Conservation (phyloP, 2,888 invertebrate species). For the Phlogophora meticulosa region DNA sequence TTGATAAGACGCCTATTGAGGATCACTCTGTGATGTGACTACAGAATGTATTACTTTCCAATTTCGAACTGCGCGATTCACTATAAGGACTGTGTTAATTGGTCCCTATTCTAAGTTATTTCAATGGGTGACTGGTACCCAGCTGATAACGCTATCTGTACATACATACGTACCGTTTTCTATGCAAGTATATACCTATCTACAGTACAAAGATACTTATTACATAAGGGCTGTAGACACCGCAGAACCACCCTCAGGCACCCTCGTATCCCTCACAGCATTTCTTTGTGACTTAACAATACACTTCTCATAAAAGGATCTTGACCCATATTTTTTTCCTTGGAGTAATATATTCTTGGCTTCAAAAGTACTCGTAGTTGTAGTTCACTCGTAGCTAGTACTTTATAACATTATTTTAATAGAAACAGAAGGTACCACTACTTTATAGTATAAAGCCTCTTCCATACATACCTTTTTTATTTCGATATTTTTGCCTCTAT, state of each 20-base stretch:
- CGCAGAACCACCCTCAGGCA: slow-evolving; percentile 29
- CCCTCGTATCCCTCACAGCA: slow-evolving; percentile 37
- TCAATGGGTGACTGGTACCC: no score
- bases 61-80: background rate
- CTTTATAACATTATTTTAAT: no score
- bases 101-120: no score
- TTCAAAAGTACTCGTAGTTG: background rate
- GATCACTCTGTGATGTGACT: no score
- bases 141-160: no score
- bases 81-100: background rate
- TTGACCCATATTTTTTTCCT: slow-evolving; percentile 48
- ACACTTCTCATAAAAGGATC: slow-evolving; percentile 49
- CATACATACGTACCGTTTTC: background rate
- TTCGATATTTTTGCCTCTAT: no score
- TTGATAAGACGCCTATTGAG: no score
- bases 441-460: no score
- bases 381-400: background rate
- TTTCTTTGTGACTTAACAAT: slow-evolving; percentile 60
- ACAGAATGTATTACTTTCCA: no score
- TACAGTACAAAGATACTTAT: slow-evolving; percentile 2
- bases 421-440: no score
- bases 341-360: slow-evolving; percentile 14
- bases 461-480: no score
- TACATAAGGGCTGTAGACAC: slow-evolving; percentile 30
- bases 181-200: background rate